Percentiles rank a stretch among this genome's conserved stretches.
Evolutionary conservation across 2,888 invertebrate species (phyloP).

Genomic region (Heliconius ismenius): DNA sequence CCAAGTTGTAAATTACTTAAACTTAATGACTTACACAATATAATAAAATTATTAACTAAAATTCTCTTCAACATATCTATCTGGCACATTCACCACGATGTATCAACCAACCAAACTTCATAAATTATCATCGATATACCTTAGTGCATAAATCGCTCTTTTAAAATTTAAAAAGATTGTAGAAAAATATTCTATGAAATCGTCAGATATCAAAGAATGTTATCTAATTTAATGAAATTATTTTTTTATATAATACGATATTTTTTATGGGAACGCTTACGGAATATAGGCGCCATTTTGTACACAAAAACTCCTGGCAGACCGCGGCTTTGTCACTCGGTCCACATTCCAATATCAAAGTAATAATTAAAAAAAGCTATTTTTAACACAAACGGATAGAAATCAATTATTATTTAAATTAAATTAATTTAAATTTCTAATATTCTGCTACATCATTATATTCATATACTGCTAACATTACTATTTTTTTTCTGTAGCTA

Average conservation of each 20-base stretch:
- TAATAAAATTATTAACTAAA: constrained; percentile 82
- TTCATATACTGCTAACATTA: neutral
- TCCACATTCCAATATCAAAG: neutral
- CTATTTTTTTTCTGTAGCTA: neutral
- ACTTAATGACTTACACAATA: constrained; percentile 82
- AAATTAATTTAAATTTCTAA: neutral
- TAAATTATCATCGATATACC: constrained; percentile 68
- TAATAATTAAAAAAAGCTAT: neutral
- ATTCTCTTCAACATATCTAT: constrained; percentile 80
- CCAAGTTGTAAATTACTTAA: constrained; percentile 83
- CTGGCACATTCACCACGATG: constrained; percentile 78
- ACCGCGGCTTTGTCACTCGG: constrained; percentile 22
- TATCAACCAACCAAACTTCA: constrained; percentile 77
- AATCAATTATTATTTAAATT: neutral
- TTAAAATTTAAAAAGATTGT: constrained; percentile 77
- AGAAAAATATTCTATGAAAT: constrained; percentile 81
- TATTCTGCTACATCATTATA: no score
- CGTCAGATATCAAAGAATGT: constrained; percentile 68
- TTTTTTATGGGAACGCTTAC: constrained; percentile 30
- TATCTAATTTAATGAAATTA: constrained; percentile 64
- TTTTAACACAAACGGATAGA: neutral
- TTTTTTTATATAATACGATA: constrained; percentile 49
- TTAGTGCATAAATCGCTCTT: constrained; percentile 75
- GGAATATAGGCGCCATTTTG: constrained; percentile 29
- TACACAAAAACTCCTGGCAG: constrained; percentile 39